A percentile compares a stretch with the other conserved stretches of the same genome.
These are phyloP conservation scores for Phalangium opilio DNA, from an alignment of 2,888 invertebrate genomes.

Conservation along the genomic window DNA sequence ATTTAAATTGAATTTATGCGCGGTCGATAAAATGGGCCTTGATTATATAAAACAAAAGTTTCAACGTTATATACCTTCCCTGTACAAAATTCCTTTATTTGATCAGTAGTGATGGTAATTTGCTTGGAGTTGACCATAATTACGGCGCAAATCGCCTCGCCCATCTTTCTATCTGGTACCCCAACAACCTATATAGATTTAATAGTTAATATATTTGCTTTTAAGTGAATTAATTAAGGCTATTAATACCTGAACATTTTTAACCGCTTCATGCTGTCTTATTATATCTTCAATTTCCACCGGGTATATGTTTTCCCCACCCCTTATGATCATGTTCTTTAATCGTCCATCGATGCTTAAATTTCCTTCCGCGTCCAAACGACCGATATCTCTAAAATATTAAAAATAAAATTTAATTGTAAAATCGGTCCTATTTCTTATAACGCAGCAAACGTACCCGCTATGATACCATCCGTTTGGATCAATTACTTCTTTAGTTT, in stretches of 20 bases:
- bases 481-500: slow-evolving; percentile 49
- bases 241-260: slow-evolving; percentile 16
- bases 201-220: too few relatives aligned
- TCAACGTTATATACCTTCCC: slow-evolving; percentile 32
- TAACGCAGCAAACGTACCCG: too few relatives aligned
- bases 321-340: slow-evolving; percentile 38
- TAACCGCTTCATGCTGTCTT: slow-evolving; percentile 10
- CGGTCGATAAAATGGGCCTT: too few relatives aligned
- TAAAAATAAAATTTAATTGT: background rate
- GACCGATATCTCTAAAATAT: slow-evolving; percentile 28
- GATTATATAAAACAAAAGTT: too few relatives aligned
- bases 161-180: slow-evolving; percentile 38
- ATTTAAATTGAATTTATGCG: too few relatives aligned
- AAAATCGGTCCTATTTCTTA: too few relatives aligned
- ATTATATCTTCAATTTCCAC: slow-evolving; percentile 38
- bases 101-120: slow-evolving; percentile 37
- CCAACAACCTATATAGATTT: slow-evolving; percentile 29
- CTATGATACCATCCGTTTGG: slow-evolving; percentile 62
- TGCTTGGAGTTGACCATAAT: slow-evolving; percentile 41
- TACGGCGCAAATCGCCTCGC: slow-evolving; percentile 41
- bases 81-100: slow-evolving; percentile 41
- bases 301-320: slow-evolving; percentile 42
- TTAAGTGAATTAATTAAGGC: too few relatives aligned
- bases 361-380: slow-evolving; percentile 36
- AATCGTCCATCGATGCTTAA: slow-evolving; percentile 36